Evolutionary conservation across 2,113 vertebrate genomes (phyloP).

Genomic region (Misgurnus mizolepis): DNA sequence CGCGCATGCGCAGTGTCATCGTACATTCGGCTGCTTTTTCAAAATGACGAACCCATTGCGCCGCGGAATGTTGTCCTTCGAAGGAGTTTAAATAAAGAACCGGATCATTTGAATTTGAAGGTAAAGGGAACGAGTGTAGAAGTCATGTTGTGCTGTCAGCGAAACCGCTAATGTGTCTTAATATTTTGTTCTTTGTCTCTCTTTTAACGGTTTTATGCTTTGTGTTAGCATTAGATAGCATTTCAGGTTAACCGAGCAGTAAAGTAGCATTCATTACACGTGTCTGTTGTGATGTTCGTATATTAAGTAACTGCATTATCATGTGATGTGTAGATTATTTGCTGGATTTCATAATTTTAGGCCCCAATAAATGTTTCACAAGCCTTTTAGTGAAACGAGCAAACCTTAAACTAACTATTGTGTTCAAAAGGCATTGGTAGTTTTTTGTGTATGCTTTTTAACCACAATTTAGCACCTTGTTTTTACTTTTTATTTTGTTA

Average conservation of each 20-base stretch:
- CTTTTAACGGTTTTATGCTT: neutral
- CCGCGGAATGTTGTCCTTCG: slow-evolving; percentile 62
- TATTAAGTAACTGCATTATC: too few relatives aligned
- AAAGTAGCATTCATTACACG: neutral
- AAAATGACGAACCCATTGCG: slow-evolving; percentile 69
- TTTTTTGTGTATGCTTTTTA: too few relatives aligned
- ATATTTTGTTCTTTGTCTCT: neutral
- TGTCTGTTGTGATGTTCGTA: too few relatives aligned
- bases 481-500: too few relatives aligned
- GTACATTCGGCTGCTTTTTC: neutral
- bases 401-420: neutral
- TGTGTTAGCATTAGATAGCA: slow-evolving; percentile 11
- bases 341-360: neutral
- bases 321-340: neutral
- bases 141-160: neutral
- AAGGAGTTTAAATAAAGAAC: slow-evolving; percentile 79
- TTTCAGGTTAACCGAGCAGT: neutral
- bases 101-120: slow-evolving; percentile 75
- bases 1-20: neutral
- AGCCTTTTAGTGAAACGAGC: neutral
- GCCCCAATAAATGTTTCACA: neutral
- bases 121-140: slow-evolving; percentile 62
- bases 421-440: neutral
- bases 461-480: too few relatives aligned
- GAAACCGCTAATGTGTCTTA: neutral